Evolutionary conservation across 1,140 invertebrate species (phyloP).

Genomic region (Nomia melanderi): DNA sequence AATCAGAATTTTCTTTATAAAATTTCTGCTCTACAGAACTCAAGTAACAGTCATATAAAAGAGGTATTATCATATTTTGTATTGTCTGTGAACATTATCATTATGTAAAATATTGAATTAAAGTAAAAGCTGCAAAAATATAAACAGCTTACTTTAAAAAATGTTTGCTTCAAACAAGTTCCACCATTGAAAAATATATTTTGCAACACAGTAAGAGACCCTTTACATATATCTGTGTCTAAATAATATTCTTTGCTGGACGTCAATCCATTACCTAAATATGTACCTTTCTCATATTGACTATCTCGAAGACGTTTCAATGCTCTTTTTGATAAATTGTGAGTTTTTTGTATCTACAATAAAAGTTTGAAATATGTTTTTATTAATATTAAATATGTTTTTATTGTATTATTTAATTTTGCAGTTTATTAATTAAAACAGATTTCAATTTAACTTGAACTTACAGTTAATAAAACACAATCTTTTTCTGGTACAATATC

Average conservation of each 20-base stretch:
- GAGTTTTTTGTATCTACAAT: conserved; percentile 65
- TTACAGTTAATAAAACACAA: conserved; percentile 62
- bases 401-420: no score
- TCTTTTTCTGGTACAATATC: conserved; percentile 67
- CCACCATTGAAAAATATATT: conserved; percentile 67
- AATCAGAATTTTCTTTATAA: conserved; percentile 62
- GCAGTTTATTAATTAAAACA: not conserved
- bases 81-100: conserved; percentile 57
- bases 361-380: not conserved
- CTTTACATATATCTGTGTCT: conserved; percentile 65
- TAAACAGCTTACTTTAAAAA: conserved; percentile 66
- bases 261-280: conserved; percentile 45
- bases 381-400: not conserved
- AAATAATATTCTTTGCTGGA: conserved; percentile 33
- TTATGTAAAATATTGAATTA: conserved; percentile 10
- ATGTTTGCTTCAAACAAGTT: conserved; percentile 54
- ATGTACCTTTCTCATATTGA: conserved; percentile 64
- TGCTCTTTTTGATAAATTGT: conserved; percentile 69
- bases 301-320: conserved; percentile 66
- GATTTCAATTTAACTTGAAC: conserved; percentile 13
- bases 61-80: conserved; percentile 58
- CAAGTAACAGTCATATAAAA: conserved; percentile 68
- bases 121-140: conserved; percentile 2
- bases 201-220: conserved; percentile 64
- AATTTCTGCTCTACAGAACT: conserved; percentile 51